Base-by-base conservation (phyloP, 1,140 invertebrate species). In the Cryptotermes secundus region DNA sequence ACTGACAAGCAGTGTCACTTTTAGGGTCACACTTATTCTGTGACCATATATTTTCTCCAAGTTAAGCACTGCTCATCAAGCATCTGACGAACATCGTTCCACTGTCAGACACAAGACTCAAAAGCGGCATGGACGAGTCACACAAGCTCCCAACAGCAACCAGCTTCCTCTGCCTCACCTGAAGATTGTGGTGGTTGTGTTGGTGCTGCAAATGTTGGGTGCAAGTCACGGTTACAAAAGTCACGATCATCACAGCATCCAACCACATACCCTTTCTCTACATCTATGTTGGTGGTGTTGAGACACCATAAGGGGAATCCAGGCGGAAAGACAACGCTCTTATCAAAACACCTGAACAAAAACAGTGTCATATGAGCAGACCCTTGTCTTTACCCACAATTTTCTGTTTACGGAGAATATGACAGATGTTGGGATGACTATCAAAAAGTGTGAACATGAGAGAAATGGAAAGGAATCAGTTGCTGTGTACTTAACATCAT, bases 161-260 rank as follows among this genome's bases (percentile, higher is more conserved):
- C 59, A n/a, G 59, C 59, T 6, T 31, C 59, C n/a, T 72, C 59
- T 31, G n/a, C 31, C 59, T 72, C 59, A 72, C 59, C 59, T 72
- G 59, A 72, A 72, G 59, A 72, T 31, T n/a, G 59, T 72, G 59
- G 59, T 72, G 59, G 26, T 72, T 72, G 59, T 31, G 59, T 72
- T n/a, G 59, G 59, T 87, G 88, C 88, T 87, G 88, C 87, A 87
- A 85, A 88, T 85, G 81, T 34, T 85, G 90, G 90, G 88, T 88
- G 90, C 88, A 92, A 87, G 88, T 92, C 88, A 87, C 87, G 88
- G 89, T 93, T 93, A 90, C 93, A 93, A 88, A 90, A 92, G 90
- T 94, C 92, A 86, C 88, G 88, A 87, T 91, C 87, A 85, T 91
- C 88, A 89, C 92, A 93, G 89, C 92, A 93, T 85, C 89, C 88